Evolutionary conservation across 1,140 invertebrate genomes (phyloP).

Genomic region (Tribolium madens): DNA sequence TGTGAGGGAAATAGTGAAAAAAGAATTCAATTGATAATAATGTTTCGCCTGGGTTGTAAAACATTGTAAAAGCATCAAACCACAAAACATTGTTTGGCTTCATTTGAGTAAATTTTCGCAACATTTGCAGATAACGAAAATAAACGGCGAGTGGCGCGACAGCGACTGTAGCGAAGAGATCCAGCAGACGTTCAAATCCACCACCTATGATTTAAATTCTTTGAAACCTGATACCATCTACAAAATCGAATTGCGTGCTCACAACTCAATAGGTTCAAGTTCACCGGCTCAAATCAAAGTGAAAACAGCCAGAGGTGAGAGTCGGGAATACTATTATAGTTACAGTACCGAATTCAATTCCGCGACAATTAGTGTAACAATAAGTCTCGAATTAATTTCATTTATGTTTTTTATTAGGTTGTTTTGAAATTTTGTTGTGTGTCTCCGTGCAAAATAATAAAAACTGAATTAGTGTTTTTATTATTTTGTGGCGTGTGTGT

Average conservation of each 20-base stretch:
- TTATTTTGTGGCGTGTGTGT: constrained; percentile 37
- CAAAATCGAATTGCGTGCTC: constrained; percentile 83
- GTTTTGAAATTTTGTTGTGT: constrained; percentile 26
- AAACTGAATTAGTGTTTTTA: constrained; percentile 3
- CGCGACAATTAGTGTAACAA: constrained; percentile 35
- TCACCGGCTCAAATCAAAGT: constrained; percentile 79
- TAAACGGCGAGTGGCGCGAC: constrained; percentile 74
- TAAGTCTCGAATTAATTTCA: constrained; percentile 1
- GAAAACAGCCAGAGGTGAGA: constrained; percentile 87
- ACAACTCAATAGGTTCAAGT: constrained; percentile 87
- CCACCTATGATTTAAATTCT: constrained; percentile 74
- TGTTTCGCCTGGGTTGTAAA: too few species aligned
- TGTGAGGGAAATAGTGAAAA: too few species aligned
- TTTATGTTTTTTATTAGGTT: constrained; percentile 8
- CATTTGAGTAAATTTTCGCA: not conserved
- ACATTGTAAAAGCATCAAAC: too few species aligned
- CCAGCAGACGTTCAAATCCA: constrained; percentile 71
- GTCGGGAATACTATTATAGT: constrained; percentile 66
- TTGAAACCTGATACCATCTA: constrained; percentile 84
- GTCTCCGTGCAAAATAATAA: constrained; percentile 34
- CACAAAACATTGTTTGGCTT: too few species aligned
- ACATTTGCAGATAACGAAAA: constrained; percentile 60
- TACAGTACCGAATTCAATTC: constrained; percentile 45
- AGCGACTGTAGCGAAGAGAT: constrained; percentile 71
- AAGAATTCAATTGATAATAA: too few species aligned